phyloP scores from a whole-genome alignment of 2,888 invertebrate genomes.

The Scaptomyza reducta region DNA sequence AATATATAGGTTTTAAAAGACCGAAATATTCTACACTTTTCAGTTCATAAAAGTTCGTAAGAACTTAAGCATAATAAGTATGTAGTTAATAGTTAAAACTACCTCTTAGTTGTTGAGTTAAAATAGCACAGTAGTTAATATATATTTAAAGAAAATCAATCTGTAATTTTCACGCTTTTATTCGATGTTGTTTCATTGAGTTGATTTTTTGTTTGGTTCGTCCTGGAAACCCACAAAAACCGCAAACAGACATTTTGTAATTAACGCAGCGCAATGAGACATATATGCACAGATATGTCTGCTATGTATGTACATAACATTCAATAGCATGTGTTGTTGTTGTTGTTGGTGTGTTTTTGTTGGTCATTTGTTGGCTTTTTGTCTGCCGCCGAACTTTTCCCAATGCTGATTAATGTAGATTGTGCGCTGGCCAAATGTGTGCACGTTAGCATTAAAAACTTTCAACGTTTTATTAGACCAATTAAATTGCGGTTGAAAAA shows the following conservation, averaged over 20 bases:
- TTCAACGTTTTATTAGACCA: conserved; percentile 72
- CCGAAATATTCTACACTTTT: too few species aligned
- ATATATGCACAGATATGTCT: conserved; percentile 21
- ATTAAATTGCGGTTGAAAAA: conserved; percentile 71
- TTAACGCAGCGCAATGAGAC: conserved; percentile 46
- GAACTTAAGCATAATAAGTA: too few species aligned
- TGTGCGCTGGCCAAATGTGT: conserved; percentile 71
- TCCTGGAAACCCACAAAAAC: conserved; percentile 50
- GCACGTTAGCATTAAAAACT: conserved; percentile 74
- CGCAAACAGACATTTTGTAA: conserved; percentile 63
- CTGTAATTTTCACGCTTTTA: conserved; percentile 21
- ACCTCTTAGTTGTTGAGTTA: neutral
- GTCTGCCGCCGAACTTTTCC: conserved; percentile 33
- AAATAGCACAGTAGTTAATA: neutral
- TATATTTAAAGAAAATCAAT: neutral
- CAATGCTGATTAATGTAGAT: conserved; percentile 73
- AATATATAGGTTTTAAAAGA: too few species aligned
- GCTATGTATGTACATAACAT: conserved; percentile 2
- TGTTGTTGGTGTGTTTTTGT: conserved; percentile 29
- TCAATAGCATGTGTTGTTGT: conserved; percentile 24
- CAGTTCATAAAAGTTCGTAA: too few species aligned
- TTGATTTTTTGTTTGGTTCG: conserved; percentile 13
- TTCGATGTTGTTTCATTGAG: conserved; percentile 6
- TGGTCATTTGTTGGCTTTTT: conserved; percentile 32
- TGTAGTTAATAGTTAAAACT: neutral